These are phyloP conservation scores for Cuculus canorus DNA, from an alignment of 2,797 vertebrate genomes.

Conservation along the genomic window DNA sequence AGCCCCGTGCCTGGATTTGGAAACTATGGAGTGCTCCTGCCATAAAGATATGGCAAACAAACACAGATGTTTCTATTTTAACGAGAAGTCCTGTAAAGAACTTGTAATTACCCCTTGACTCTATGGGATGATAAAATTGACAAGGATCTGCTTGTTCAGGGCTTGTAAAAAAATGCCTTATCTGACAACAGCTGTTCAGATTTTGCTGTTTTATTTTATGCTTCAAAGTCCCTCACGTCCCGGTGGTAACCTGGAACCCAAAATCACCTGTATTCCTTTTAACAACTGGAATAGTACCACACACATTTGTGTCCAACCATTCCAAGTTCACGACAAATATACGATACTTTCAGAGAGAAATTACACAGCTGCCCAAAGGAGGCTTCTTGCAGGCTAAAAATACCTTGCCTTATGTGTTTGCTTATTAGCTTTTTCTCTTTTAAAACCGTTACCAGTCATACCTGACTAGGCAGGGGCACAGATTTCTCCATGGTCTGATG, in stretches of 20 bases:
- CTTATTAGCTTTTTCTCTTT: not conserved
- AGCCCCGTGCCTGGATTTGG: not conserved
- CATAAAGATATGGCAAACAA: constrained; percentile 42
- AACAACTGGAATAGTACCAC: not conserved
- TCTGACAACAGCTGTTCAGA: not conserved
- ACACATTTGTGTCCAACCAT: not conserved
- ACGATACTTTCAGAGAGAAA: not conserved
- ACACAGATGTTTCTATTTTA: not conserved
- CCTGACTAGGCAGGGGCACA: constrained; percentile 19
- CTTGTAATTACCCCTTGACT: not conserved
- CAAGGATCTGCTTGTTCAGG: constrained; percentile 27
- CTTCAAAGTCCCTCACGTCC: not conserved
- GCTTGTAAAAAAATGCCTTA: constrained; percentile 57
- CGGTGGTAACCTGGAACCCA: not conserved
- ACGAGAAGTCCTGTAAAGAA: not conserved
- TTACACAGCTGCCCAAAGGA: not conserved
- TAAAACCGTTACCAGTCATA: constrained; percentile 46
- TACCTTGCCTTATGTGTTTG: not conserved
- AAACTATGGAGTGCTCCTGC: not conserved
- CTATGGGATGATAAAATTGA: not conserved
- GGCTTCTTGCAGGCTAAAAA: constrained; percentile 33
- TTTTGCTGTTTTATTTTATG: not conserved
- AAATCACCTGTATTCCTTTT: not conserved
- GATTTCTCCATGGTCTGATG: constrained; percentile 45
- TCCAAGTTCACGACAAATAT: not conserved